These are phyloP conservation scores for Rhea americana DNA, from an alignment of 2,113 vertebrate genomes.

Conservation along the genomic window DNA sequence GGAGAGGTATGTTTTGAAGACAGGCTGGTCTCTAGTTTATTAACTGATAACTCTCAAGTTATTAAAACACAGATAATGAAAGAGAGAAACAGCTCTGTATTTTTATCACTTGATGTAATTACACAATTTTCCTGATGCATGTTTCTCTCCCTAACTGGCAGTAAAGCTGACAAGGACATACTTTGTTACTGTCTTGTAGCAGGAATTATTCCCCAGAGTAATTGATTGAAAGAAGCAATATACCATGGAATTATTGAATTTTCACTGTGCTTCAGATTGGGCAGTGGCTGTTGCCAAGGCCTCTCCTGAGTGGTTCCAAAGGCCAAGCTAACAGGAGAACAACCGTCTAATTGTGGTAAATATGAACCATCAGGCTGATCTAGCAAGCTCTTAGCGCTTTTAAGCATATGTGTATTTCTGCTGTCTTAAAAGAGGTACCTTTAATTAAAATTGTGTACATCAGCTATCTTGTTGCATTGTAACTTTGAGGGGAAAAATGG, in stretches of 20 bases:
- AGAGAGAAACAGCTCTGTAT: neutral
- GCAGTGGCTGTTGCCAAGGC: neutral
- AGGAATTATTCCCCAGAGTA: neutral
- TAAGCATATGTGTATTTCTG: fast-evolving
- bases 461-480: neutral
- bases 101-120: neutral
- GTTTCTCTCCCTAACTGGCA: neutral
- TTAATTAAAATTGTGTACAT: neutral
- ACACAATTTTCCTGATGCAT: neutral
- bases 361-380: neutral
- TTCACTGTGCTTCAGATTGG: neutral
- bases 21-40: neutral
- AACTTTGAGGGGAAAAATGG: neutral
- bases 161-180: neutral
- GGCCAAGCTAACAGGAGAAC: neutral
- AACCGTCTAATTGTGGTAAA: neutral
- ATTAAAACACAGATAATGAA: neutral
- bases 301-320: neutral
- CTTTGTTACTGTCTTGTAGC: neutral
- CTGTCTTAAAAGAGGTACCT: neutral
- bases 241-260: neutral
- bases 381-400: neutral
- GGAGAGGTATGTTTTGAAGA: neutral
- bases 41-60: neutral
- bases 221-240: neutral